A percentile compares a stretch with the other conserved stretches of the same genome.
Evolutionary conservation across 2,113 vertebrate species (phyloP).

Genomic region (Antechinus flavipes): DNA sequence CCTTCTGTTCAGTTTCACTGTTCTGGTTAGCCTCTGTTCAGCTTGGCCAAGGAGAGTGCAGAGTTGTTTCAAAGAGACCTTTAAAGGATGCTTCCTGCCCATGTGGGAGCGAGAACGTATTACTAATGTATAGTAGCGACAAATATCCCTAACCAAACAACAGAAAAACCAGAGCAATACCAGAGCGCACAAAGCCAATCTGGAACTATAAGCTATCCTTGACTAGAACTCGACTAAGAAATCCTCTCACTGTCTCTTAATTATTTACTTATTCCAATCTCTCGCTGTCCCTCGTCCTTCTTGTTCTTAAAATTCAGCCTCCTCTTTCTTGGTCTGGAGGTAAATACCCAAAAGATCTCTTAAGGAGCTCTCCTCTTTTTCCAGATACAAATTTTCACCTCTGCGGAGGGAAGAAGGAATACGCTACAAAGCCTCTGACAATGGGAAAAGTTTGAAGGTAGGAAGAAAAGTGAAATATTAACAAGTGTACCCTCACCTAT

Average conservation of each 20-base stretch:
- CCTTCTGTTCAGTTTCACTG: not conserved
- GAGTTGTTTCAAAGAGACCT: slow-evolving; percentile 29
- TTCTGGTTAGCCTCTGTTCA: not conserved
- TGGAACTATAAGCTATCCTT: not conserved
- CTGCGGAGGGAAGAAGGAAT: not conserved
- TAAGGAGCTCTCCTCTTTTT: not conserved
- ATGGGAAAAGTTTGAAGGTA: not conserved
- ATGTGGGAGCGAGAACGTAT: not conserved
- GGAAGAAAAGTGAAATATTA: not conserved
- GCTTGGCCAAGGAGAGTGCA: slow-evolving; percentile 21
- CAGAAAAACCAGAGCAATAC: not conserved
- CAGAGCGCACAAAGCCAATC: not conserved
- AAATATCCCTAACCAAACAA: not conserved
- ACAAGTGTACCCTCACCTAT: not conserved
- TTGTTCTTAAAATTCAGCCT: not conserved
- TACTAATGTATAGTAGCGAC: not conserved
- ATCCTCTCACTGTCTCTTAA: not conserved
- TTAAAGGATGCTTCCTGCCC: not conserved
- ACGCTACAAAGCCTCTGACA: not conserved
- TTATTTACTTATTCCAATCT: not conserved
- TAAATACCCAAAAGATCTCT: not conserved
- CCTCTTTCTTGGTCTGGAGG: not conserved
- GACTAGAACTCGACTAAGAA: not conserved
- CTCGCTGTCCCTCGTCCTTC: not conserved
- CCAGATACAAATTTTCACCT: not conserved